Percentiles rank a stretch among this genome's conserved stretches.
These are phyloP conservation scores for Syndactyla subalaris DNA, from an alignment of 2,797 vertebrate genomes.

Conservation along the genomic window DNA sequence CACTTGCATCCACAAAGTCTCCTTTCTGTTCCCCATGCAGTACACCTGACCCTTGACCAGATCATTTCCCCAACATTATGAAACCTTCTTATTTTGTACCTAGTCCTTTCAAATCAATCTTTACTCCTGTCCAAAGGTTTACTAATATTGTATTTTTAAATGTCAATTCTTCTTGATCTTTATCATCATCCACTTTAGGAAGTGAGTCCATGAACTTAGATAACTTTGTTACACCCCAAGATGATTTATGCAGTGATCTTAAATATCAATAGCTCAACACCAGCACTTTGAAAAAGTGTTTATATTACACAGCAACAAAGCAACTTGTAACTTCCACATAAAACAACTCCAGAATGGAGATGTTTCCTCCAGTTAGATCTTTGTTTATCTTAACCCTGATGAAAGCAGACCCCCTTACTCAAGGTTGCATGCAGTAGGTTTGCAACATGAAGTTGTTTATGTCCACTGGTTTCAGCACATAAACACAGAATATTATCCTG, in stretches of 20 bases:
- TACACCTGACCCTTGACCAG: background rate
- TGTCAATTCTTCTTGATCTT: constrained; percentile 17
- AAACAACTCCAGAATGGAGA: constrained; percentile 29
- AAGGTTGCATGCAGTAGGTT: background rate
- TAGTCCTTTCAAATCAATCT: background rate
- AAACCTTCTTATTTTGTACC: background rate
- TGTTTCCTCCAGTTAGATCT: constrained; percentile 59
- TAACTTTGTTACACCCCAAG: constrained; percentile 66
- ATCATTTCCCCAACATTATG: background rate
- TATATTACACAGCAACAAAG: constrained; percentile 54
- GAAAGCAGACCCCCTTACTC: constrained; percentile 46
- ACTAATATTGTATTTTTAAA: background rate
- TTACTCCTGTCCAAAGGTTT: background rate
- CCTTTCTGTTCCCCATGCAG: background rate
- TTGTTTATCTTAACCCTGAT: constrained; percentile 70
- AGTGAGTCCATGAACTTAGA: constrained; percentile 51
- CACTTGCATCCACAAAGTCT: background rate
- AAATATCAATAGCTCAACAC: constrained; percentile 67
- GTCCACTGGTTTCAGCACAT: constrained; percentile 50
- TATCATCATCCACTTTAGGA: constrained; percentile 56
- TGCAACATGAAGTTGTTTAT: constrained; percentile 47
- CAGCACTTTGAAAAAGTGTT: constrained; percentile 66
- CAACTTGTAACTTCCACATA: constrained; percentile 59
- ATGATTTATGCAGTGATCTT: constrained; percentile 76
- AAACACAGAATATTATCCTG: constrained; percentile 64